These are phyloP conservation scores for Amphipoea oculea DNA, from an alignment of 2,888 invertebrate genomes.

Conservation along the genomic window DNA sequence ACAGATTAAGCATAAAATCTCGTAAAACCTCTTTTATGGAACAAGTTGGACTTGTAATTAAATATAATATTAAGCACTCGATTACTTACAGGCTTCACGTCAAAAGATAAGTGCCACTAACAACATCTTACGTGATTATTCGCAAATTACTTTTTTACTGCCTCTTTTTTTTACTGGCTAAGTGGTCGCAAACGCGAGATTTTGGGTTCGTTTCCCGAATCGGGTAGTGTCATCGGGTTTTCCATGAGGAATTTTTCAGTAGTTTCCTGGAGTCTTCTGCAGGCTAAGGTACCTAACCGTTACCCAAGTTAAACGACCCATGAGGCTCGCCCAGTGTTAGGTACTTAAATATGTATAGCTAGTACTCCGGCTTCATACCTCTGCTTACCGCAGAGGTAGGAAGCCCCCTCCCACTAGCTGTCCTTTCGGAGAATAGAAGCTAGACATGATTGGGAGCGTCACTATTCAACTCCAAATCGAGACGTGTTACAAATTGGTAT, in stretches of 20 bases:
- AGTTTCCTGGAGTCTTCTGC: background rate
- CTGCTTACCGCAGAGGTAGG: too few relatives aligned
- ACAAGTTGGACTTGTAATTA: conserved; percentile 42
- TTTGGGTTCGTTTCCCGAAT: background rate
- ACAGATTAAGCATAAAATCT: conserved; percentile 40
- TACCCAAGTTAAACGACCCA: background rate
- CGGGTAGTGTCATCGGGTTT: background rate
- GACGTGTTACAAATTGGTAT: too few relatives aligned
- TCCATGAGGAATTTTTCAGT: background rate
- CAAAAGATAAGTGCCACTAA: conserved; percentile 29
- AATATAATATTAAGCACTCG: conserved; percentile 39
- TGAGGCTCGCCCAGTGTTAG: background rate
- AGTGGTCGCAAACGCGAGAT: background rate
- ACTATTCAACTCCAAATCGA: too few relatives aligned
- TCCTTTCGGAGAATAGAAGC: background rate
- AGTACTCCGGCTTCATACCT: background rate
- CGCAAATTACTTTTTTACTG: background rate
- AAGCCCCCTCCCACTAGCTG: too few relatives aligned
- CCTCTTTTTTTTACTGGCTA: too few relatives aligned
- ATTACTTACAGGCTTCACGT: conserved; percentile 39
- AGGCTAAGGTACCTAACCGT: background rate
- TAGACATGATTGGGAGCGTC: too few relatives aligned
- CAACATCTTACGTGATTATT: conserved; percentile 20
- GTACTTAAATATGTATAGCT: background rate
- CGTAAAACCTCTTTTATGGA: conserved; percentile 35